Percentiles rank a stretch among this genome's conserved stretches.
Evolutionary conservation across 2,113 vertebrate species (phyloP).

Genomic region (Microcebus jonahi): DNA sequence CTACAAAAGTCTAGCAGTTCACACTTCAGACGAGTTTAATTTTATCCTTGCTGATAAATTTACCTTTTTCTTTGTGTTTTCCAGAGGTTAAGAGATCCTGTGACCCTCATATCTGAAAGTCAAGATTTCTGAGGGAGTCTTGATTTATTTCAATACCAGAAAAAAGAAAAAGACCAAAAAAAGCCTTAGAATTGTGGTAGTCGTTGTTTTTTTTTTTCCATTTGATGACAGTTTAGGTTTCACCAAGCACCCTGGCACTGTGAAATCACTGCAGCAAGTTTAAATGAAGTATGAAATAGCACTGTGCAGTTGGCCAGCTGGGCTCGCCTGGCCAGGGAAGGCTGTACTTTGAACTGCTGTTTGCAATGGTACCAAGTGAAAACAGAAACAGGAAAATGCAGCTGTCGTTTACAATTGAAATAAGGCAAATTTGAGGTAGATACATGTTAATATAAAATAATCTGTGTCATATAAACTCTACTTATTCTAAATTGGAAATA

Average conservation of each 20-base stretch:
- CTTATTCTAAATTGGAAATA: background rate
- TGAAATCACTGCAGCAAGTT: slow-evolving; percentile 13
- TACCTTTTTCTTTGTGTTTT: background rate
- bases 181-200: background rate
- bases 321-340: too few relatives aligned
- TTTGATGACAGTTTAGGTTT: background rate
- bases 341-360: background rate
- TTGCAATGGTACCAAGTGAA: background rate
- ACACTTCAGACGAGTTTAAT: background rate
- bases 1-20: background rate
- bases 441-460: background rate
- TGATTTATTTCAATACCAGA: background rate
- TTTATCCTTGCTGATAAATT: background rate
- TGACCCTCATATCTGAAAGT: background rate
- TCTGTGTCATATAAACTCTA: background rate
- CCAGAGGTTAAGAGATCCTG: background rate
- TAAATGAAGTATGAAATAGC: slow-evolving; percentile 53
- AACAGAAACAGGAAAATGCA: background rate
- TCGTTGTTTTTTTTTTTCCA: background rate
- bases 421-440: background rate
- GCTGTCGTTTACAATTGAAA: background rate
- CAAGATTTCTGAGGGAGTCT: background rate
- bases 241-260: background rate
- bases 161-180: background rate
- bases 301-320: background rate